These are phyloP conservation scores for Dynastes hyllus DNA, from an alignment of 2,888 invertebrate species.

Conservation along the genomic window DNA sequence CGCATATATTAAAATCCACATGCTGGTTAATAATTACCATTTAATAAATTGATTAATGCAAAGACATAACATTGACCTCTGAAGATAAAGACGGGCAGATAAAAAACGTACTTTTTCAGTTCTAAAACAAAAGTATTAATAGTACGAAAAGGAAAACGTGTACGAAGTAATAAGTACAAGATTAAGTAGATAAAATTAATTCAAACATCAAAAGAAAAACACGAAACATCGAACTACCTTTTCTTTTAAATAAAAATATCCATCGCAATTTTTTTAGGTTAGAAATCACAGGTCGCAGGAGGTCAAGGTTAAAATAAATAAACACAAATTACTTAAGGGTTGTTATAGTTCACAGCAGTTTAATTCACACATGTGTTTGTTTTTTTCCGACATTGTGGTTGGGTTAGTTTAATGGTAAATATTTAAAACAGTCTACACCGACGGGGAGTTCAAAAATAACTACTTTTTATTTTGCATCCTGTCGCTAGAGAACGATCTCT, in stretches of 20 bases:
- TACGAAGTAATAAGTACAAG: constrained; percentile 24
- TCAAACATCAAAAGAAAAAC: constrained; percentile 52
- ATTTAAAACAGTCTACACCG: constrained; percentile 58
- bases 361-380: constrained; percentile 54
- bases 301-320: constrained; percentile 64
- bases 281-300: constrained; percentile 62
- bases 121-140: constrained; percentile 26
- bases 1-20: constrained; percentile 41
- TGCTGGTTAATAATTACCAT: constrained; percentile 46
- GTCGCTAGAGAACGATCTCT: constrained; percentile 60
- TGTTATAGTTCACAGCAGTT: constrained; percentile 55
- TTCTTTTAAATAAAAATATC: constrained; percentile 58
- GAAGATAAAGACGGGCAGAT: constrained; percentile 21
- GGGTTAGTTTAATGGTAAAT: constrained; percentile 48
- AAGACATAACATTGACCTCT: constrained; percentile 18
- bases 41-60: constrained; percentile 42
- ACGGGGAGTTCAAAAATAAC: constrained; percentile 66
- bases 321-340: constrained; percentile 61
- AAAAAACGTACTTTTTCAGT: constrained; percentile 25
- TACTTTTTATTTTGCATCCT: constrained; percentile 63
- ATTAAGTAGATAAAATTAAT: constrained; percentile 37
- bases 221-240: constrained; percentile 64
- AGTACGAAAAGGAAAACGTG: constrained; percentile 16
- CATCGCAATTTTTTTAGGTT: constrained; percentile 62
- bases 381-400: constrained; percentile 58